Evolutionary conservation across 2,797 vertebrate genomes (phyloP).

Genomic region (Decapterus maruadsi): DNA sequence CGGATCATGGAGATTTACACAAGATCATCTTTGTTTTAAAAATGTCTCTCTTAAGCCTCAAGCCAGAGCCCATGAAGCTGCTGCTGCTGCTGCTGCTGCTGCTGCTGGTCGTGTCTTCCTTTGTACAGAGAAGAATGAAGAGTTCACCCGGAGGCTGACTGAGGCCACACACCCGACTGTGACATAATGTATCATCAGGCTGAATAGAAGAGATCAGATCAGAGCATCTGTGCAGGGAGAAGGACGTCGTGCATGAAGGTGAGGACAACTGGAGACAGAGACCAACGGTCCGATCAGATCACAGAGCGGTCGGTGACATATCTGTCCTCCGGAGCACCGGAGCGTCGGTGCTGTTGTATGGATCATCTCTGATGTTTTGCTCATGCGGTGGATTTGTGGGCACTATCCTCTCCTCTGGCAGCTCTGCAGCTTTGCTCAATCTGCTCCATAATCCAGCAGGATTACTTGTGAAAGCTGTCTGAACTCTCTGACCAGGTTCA

Average conservation of each 20-base stretch:
- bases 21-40: no score
- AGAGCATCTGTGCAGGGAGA: no score
- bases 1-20: no score
- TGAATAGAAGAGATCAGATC: not conserved
- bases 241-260: no score
- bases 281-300: no score
- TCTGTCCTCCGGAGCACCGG: conserved; percentile 32
- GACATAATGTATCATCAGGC: not conserved
- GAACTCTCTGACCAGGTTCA: conserved; percentile 68
- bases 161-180: not conserved
- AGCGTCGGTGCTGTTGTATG: conserved; percentile 41
- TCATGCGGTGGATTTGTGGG: conserved; percentile 67
- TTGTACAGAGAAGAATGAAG: not conserved
- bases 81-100: not conserved
- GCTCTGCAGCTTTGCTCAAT: conserved; percentile 76
- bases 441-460: conserved; percentile 80
- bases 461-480: conserved; percentile 78
- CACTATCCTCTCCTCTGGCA: conserved; percentile 60
- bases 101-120: not conserved
- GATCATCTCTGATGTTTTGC: conserved; percentile 67
- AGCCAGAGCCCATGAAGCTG: not conserved
- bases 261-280: no score
- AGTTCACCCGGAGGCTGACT: not conserved
- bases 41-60: no score
- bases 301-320: not conserved